phyloP scores from a whole-genome alignment of 2,888 invertebrate species.

The Pycnomerus fuliginosus region DNA sequence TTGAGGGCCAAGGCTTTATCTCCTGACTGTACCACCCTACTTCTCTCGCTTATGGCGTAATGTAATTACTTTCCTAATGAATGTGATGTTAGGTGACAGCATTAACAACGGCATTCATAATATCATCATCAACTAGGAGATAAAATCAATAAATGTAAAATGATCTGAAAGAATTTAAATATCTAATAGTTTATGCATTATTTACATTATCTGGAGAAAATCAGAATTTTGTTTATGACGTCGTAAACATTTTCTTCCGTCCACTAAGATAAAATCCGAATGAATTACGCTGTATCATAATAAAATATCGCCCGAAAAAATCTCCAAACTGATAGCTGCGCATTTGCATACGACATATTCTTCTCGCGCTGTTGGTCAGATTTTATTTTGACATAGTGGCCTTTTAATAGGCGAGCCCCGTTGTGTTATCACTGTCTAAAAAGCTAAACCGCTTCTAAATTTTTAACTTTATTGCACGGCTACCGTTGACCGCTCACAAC shows the following conservation, averaged over 20 bases:
- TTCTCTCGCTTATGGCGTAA: too few relatives aligned
- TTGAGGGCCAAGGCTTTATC: too few relatives aligned
- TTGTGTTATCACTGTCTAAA: slow-evolving; percentile 24
- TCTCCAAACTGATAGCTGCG: slow-evolving; percentile 3
- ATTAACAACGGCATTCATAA: slow-evolving; percentile 18
- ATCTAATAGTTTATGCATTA: slow-evolving; percentile 23
- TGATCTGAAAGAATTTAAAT: slow-evolving; percentile 23
- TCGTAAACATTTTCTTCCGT: slow-evolving; percentile 23
- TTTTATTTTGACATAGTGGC: slow-evolving; percentile 29
- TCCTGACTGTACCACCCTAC: too few relatives aligned
- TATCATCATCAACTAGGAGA: slow-evolving; percentile 23
- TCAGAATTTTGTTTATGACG: slow-evolving; percentile 24
- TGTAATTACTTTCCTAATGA: slow-evolving; percentile 9
- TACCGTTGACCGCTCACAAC: slow-evolving; percentile 10
- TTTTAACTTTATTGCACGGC: slow-evolving; percentile 19
- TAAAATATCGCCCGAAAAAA: slow-evolving; percentile 23
- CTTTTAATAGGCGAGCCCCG: slow-evolving; percentile 26
- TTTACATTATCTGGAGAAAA: slow-evolving; percentile 21
- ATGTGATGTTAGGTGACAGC: slow-evolving; percentile 13
- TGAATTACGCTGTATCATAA: slow-evolving; percentile 17
- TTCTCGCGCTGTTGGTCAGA: slow-evolving; percentile 21
- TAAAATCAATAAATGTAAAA: slow-evolving; percentile 25
- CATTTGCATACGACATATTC: slow-evolving; percentile 28
- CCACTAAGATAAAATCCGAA: slow-evolving; percentile 21
- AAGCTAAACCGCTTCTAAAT: slow-evolving; percentile 17